Conservation (phyloP, 2,888 invertebrate species). For the Eupithecia pulchellata region DNA sequence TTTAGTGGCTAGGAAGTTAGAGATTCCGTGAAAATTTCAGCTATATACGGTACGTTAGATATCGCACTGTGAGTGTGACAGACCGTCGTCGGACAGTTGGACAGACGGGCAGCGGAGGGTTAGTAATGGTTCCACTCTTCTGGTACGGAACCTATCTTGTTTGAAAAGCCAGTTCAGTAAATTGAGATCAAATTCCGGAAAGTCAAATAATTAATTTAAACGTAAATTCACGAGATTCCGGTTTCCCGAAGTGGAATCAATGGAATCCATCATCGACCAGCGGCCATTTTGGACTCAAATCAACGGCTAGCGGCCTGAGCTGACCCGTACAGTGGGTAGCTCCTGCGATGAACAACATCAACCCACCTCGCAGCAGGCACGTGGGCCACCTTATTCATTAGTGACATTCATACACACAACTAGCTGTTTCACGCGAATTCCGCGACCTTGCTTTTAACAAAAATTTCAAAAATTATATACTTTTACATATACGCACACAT, state of each 20-base stretch:
- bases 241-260: neutral
- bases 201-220: neutral
- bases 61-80: no score
- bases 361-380: neutral
- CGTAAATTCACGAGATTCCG: neutral
- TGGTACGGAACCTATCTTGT: no score
- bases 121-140: no score
- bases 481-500: no score
- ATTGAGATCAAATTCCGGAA: neutral
- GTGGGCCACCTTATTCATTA: neutral
- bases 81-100: no score
- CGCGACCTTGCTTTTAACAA: no score
- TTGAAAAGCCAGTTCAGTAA: neutral
- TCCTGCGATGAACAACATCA: neutral
- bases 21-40: no score
- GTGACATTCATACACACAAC: neutral
- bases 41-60: no score
- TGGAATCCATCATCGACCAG: neutral
- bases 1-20: no score
- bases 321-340: neutral
- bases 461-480: no score
- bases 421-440: no score
- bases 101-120: no score
- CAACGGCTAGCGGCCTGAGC: neutral
- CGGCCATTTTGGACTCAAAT: neutral